These are phyloP conservation scores for Smittia aterrima DNA, from an alignment of 2,888 invertebrate species.

Conservation along the genomic window DNA sequence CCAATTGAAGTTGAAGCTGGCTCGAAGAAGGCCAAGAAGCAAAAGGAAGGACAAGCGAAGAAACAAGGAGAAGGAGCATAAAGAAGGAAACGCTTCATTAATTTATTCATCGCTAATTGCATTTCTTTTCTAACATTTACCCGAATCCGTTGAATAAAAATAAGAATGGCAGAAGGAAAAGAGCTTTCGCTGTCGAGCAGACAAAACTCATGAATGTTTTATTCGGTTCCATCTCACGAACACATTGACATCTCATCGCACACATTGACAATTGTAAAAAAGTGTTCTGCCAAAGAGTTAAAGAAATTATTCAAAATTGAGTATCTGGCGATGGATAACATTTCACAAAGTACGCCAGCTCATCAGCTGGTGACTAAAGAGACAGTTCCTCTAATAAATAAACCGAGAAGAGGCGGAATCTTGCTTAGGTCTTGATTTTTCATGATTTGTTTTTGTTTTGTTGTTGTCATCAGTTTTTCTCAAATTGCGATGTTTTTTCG, in stretches of 20 bases:
- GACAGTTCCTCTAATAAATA: slow-evolving; percentile 68
- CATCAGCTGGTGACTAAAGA: slow-evolving; percentile 50
- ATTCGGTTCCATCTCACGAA: no score
- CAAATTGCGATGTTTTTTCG: slow-evolving; percentile 37
- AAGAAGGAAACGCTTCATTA: background rate
- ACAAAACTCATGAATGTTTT: no score
- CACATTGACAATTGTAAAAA: background rate
- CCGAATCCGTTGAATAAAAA: background rate
- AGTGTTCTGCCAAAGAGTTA: no score
- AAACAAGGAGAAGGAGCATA: slow-evolving; percentile 15
- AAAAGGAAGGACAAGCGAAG: slow-evolving; percentile 53
- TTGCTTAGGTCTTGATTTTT: slow-evolving; percentile 18
- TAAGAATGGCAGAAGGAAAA: background rate
- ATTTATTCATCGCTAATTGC: background rate
- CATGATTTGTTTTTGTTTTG: slow-evolving; percentile 40
- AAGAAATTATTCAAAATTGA: slow-evolving; percentile 31
- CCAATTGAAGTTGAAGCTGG: slow-evolving; percentile 81
- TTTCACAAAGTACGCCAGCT: slow-evolving; percentile 56
- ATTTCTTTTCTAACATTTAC: background rate
- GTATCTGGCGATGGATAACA: slow-evolving; percentile 50
- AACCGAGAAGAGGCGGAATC: slow-evolving; percentile 55
- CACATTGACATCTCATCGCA: no score
- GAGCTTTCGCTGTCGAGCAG: background rate
- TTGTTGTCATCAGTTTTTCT: background rate
- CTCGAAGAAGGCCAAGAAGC: slow-evolving; percentile 71